A percentile compares a stretch with the other conserved stretches of the same genome.
Evolutionary conservation across 2,113 vertebrate species (phyloP).

Genomic region (Nipponia nippon): DNA sequence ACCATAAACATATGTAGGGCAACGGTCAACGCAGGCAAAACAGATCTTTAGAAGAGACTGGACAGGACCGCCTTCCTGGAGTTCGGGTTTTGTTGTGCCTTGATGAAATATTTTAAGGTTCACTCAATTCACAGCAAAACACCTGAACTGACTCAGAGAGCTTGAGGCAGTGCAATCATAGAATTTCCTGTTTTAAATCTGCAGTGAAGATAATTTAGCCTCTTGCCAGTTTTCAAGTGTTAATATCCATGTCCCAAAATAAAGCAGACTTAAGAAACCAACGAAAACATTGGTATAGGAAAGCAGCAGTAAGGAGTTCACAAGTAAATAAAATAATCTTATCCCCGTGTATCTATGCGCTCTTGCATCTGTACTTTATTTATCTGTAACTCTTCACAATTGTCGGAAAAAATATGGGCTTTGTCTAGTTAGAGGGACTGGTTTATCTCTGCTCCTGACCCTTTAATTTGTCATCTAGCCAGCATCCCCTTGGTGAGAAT

Average conservation of each 20-base stretch:
- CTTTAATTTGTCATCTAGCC: slow-evolving; percentile 58
- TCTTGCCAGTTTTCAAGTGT: neutral
- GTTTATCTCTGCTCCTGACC: slow-evolving; percentile 46
- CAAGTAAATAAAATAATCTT: neutral
- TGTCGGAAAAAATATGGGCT: neutral
- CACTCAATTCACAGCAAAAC: neutral
- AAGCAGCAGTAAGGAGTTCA: neutral
- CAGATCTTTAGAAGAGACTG: neutral
- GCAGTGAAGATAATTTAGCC: neutral
- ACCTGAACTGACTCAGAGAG: neutral
- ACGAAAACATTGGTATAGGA: neutral
- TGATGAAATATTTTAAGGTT: neutral
- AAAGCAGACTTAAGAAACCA: neutral
- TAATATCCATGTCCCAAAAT: neutral
- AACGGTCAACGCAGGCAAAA: neutral
- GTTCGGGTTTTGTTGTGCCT: neutral
- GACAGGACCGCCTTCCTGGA: neutral
- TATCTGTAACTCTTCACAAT: neutral
- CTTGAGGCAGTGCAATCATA: neutral
- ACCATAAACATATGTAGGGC: no score
- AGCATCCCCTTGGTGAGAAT: slow-evolving; percentile 40
- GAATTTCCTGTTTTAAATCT: neutral
- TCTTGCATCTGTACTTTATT: neutral
- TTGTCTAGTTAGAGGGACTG: slow-evolving; percentile 4
- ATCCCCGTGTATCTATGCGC: neutral